These are phyloP conservation scores for Sarcophaga bullata DNA, from an alignment of 1,140 invertebrate species.

Conservation along the genomic window DNA sequence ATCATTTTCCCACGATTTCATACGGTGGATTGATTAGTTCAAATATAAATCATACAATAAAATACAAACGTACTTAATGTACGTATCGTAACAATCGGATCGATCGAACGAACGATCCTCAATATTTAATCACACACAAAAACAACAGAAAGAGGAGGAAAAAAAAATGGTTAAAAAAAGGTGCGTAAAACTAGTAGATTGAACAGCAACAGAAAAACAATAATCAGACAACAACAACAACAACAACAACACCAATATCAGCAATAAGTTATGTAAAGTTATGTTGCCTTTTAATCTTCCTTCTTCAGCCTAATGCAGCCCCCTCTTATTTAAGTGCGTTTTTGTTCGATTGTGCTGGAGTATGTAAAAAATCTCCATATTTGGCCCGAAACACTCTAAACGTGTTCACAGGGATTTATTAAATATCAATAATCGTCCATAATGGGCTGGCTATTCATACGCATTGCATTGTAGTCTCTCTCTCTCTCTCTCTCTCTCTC, in stretches of 20 bases:
- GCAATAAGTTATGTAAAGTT: conserved; percentile 20
- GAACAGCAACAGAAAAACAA: conserved; percentile 19
- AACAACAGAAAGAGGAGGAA: too few relatives aligned
- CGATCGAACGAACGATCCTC: too few relatives aligned
- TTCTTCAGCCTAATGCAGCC: neutral
- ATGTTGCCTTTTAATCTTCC: neutral
- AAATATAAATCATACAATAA: conserved; percentile 33
- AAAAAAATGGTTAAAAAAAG: conserved; percentile 7
- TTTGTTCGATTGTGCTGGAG: too few relatives aligned
- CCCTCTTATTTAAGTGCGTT: too few relatives aligned
- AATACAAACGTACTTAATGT: too few relatives aligned
- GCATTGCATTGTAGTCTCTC: too few relatives aligned
- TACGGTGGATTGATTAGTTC: conserved; percentile 37
- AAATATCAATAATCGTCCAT: conserved; percentile 3
- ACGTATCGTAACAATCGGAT: too few relatives aligned
- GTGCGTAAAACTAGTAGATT: conserved; percentile 34
- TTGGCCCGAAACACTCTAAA: neutral
- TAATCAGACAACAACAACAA: conserved; percentile 23
- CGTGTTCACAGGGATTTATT: conserved; percentile 26
- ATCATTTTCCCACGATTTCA: conserved; percentile 37
- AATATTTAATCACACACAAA: too few relatives aligned
- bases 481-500: too few relatives aligned
- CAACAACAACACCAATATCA: conserved; percentile 20
- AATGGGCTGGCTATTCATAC: neutral
- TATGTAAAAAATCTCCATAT: conserved; percentile 20